Conservation (phyloP, 1,140 invertebrate genomes). For the Pogonomyrmex barbatus region DNA sequence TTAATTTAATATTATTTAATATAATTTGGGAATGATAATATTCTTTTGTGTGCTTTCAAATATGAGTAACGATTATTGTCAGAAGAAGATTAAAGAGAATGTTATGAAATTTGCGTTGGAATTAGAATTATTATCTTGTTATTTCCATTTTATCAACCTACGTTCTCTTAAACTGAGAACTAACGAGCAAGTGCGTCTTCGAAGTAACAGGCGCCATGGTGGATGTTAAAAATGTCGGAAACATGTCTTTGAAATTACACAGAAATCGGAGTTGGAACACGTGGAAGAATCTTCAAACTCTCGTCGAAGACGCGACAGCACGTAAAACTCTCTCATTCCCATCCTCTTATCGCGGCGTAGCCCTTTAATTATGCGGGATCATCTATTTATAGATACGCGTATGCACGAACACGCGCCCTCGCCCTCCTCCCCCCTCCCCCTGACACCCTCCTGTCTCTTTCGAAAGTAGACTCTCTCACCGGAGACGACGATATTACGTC, state of each 20-base stretch:
- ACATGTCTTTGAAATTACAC: neutral
- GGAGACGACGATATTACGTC: slow-evolving; percentile 39
- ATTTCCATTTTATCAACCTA: neutral
- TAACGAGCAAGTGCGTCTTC: neutral
- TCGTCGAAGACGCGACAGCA: neutral
- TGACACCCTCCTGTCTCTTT: neutral
- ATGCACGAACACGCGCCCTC: neutral
- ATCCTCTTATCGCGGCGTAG: neutral
- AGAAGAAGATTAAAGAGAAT: neutral
- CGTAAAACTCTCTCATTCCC: neutral
- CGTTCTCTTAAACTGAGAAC: neutral
- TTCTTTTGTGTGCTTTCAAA: neutral
- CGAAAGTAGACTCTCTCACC: slow-evolving; percentile 14
- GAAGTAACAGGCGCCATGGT: neutral
- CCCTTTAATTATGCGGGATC: slow-evolving; percentile 46
- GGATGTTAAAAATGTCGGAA: neutral
- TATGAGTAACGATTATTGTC: neutral
- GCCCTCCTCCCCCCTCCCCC: no score
- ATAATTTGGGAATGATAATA: neutral
- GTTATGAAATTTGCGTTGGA: neutral
- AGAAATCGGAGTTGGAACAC: neutral
- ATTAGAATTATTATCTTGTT: neutral
- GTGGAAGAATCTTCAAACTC: neutral
- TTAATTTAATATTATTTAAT: no score
- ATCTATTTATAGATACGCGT: slow-evolving; percentile 33